Percentiles rank a stretch among this genome's conserved stretches.
Evolutionary conservation across 1,140 invertebrate genomes (phyloP).

Genomic region (Drosophila mayri): DNA sequence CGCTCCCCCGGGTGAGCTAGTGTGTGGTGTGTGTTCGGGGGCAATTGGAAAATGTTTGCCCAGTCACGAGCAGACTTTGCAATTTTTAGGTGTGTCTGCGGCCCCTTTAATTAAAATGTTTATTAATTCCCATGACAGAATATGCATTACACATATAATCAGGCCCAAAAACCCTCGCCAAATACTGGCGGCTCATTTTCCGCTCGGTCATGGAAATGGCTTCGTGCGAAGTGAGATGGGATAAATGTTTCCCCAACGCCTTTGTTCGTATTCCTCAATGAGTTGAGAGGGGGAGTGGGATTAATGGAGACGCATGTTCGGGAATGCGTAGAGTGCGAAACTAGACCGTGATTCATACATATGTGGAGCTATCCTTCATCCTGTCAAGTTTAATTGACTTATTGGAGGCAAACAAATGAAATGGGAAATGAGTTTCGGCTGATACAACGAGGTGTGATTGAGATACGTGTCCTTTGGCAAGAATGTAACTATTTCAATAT

Average conservation of each 20-base stretch:
- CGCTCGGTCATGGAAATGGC: slow-evolving; percentile 30
- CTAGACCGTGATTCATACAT: slow-evolving; percentile 39
- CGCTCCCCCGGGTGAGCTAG: slow-evolving; percentile 28
- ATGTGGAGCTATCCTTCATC: slow-evolving; percentile 32
- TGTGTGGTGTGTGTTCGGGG: slow-evolving; percentile 6
- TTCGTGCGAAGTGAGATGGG: slow-evolving; percentile 17
- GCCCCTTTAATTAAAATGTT: slow-evolving; percentile 71
- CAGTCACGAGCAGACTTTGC: slow-evolving; percentile 67
- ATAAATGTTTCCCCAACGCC: slow-evolving; percentile 22
- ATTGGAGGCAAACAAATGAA: slow-evolving; percentile 20
- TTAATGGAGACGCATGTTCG: slow-evolving; percentile 8
- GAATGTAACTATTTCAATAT: neutral
- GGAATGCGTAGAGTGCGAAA: neutral
- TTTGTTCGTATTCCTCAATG: slow-evolving; percentile 24
- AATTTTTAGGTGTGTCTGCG: slow-evolving; percentile 26
- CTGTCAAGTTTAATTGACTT: slow-evolving; percentile 56
- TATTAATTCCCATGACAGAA: slow-evolving; percentile 57
- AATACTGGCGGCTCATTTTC: slow-evolving; percentile 23
- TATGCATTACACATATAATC: slow-evolving; percentile 32
- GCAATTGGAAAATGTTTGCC: slow-evolving; percentile 43
- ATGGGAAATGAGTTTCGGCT: slow-evolving; percentile 1
- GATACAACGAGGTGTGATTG: neutral
- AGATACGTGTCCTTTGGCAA: neutral
- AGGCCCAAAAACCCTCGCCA: slow-evolving; percentile 2
- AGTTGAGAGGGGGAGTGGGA: slow-evolving; percentile 9